Base-by-base conservation (phyloP, 2,797 vertebrate genomes). In the Labeo calbasu region DNA sequence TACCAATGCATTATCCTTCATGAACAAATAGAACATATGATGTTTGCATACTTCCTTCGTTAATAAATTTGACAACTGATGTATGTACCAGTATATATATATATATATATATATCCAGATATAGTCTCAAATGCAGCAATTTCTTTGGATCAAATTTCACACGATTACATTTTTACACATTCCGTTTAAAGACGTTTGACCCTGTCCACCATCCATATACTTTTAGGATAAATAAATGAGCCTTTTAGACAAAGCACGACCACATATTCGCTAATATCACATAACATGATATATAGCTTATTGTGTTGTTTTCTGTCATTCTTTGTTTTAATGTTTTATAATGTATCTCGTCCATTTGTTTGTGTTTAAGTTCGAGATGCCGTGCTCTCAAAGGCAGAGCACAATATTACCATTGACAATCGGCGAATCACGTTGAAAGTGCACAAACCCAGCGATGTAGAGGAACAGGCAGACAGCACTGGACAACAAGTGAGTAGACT, bases 381-480 rank as follows among this genome's bases (percentile, higher is more conserved):
- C 28, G 28, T 32, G 28, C 28, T 32, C 28, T 32, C 28, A 32
- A 32, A 32, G 28, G 28, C 21, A n/a, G 78, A 82, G 4, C 87
- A 89, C 19, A 1, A 11, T 14, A n/a, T 89, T 15, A n/a, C 21
- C 13, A 43, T 87, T n/a, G 79, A 63, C 9, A 77, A 84, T 1
- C 50, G 68, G 43, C 0, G 3, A 6, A 3, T 87, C 17, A 83
- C 70, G 50, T 9, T 89, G 4, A 85, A 72, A 36, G 77, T 86
- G 50, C 75, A 46, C 61, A 77, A 50, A n/a, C 77, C 77, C 51
- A 43, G 46, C 3, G 68, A 61, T 40, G 32, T 2, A n/a, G 61
- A 6, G 2, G 8, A 23, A 23, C 46, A 61, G 0, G 3, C 25
- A 2, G 57, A 51, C 55, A 51, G 2, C 23, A 73, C 2, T 1